Percentiles rank a stretch among this genome's conserved stretches.
These are phyloP conservation scores for Sciurus niger DNA, from an alignment of 2,113 vertebrate genomes.

Conservation along the genomic window DNA sequence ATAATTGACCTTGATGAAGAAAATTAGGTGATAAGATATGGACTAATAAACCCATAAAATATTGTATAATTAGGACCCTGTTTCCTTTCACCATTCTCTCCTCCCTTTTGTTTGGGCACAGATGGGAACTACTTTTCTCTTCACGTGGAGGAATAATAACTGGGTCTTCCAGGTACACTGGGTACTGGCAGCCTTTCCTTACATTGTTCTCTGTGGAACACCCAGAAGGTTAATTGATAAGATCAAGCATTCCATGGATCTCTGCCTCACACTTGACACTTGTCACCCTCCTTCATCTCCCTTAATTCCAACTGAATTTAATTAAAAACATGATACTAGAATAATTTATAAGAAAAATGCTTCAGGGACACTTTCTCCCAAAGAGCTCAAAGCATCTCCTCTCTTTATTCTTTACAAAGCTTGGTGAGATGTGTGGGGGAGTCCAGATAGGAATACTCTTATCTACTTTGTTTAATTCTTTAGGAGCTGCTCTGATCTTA, in stretches of 20 bases:
- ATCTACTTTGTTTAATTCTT: constrained; percentile 7
- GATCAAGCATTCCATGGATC: not conserved
- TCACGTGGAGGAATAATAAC: not conserved
- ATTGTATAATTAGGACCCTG: not conserved
- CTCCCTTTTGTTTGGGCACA: not conserved
- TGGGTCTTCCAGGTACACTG: not conserved
- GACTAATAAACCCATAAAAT: not conserved
- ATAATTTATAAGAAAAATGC: constrained; percentile 33
- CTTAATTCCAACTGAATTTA: constrained; percentile 32
- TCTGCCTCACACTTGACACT: not conserved
- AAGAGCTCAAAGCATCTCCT: not conserved
- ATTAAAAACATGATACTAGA: constrained; percentile 43
- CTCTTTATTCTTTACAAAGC: constrained; percentile 35
- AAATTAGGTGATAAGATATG: constrained; percentile 8
- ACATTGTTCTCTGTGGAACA: not conserved
- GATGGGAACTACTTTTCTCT: not conserved
- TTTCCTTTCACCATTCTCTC: not conserved
- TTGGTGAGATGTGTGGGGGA: not conserved
- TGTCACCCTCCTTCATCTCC: not conserved
- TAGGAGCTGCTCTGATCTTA: not conserved
- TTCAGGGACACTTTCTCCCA: constrained; percentile 29
- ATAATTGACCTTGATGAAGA: constrained; percentile 5
- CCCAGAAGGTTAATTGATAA: not conserved
- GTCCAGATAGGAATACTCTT: not conserved
- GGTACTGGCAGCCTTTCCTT: not conserved